Evolutionary conservation across 2,888 invertebrate genomes (phyloP), one percentile per base, ranked within the genome.

Genomic region (Tuberolachnus salignus): DNA sequence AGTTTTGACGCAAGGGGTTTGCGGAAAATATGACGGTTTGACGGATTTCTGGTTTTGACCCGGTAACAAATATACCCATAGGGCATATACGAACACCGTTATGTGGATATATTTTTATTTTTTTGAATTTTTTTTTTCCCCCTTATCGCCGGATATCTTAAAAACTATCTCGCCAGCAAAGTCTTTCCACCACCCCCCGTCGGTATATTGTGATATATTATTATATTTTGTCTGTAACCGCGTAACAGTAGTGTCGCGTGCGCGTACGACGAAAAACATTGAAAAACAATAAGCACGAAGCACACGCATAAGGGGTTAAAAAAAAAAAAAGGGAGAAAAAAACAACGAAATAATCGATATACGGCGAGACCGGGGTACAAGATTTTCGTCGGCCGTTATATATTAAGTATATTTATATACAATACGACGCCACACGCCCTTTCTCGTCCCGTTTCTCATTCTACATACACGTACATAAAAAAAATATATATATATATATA

Each of bases 321-420:
- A 14, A 51, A 53, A 19, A 44, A 64, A 63, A 63, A 44, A 21
- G 21, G 9, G 19, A 21, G 19, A 13, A 64, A 44, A 59, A 3
- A 34, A 34, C 19, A 64, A 19, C 19, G 63, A 63, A 19, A 19
- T 19, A 64, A 64, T 64, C 64, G 64, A 46, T 64, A n/a, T 8
- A 53, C 10, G n/a, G n/a, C 34, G 34, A n/a, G 34, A 34, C 34
- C 34, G 34, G 34, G 34, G 13, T 53, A 53, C 53, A 1, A 53
- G 53, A 8, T 53, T 53, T 53, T 53, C 9, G 19, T 53, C 53
- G 4, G 8, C 9, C 19, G 1, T 51, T 13, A 34, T 34, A 34
- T 34, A 34, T 34, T 34, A 34, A 3, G 6, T 34, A 34, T 34
- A 34, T 34, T 4, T 34, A 34, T 34, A 34, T 34, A 34, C 6